Percentiles rank a stretch among this genome's conserved stretches.
Conservation (phyloP, 2,888 invertebrate species). For the Lepidochrysops patricia region DNA sequence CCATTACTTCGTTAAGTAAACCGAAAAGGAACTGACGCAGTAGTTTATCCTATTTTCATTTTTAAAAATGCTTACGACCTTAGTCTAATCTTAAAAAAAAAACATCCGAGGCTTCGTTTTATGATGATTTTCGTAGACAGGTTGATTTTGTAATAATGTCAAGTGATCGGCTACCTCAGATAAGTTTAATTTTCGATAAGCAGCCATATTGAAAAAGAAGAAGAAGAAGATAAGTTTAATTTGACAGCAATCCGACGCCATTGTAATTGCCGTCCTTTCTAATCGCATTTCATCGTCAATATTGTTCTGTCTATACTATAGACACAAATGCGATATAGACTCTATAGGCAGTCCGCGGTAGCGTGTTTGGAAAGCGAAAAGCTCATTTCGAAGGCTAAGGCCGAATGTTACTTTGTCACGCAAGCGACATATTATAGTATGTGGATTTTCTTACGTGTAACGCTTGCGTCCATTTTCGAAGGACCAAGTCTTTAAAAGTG, state of each 20-base stretch:
- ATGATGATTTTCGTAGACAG: too few species aligned
- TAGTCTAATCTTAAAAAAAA: too few species aligned
- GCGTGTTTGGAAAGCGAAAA: constrained; percentile 13
- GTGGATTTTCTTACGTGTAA: background rate
- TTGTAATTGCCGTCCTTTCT: background rate
- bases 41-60: too few species aligned
- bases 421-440: background rate
- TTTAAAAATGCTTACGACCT: too few species aligned
- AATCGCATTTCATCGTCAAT: constrained; percentile 1
- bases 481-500: background rate
- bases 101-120: too few species aligned
- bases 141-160: too few species aligned
- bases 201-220: too few species aligned
- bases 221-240: constrained; percentile 6
- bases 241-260: background rate
- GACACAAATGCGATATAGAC: too few species aligned
- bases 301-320: background rate
- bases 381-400: constrained; percentile 15
- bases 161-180: background rate
- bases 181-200: constrained; percentile 11
- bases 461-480: too few species aligned
- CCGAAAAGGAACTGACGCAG: too few species aligned
- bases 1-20: too few species aligned
- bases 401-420: constrained; percentile 13
- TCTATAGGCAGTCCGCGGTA: too few species aligned